These are phyloP conservation scores for Cinclus mexicanus DNA, from an alignment of 2,113 vertebrate genomes.

Conservation along the genomic window DNA sequence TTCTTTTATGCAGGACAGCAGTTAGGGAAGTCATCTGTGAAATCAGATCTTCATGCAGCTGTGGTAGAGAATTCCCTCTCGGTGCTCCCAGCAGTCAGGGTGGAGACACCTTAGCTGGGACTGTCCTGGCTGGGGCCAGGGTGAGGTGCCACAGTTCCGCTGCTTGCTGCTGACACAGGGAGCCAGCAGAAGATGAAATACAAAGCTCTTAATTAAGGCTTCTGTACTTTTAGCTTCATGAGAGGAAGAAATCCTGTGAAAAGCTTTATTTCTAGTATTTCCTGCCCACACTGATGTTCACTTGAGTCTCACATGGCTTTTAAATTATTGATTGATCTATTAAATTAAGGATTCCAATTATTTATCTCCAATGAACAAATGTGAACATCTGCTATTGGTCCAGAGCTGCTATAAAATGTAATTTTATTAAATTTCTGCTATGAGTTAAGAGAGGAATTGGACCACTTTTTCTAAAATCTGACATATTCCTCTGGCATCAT, in stretches of 20 bases:
- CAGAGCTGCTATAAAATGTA: not conserved
- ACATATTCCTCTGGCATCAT: not conserved
- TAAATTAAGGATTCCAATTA: not conserved
- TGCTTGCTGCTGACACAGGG: not conserved
- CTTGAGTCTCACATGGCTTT: not conserved
- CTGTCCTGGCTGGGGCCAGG: not conserved
- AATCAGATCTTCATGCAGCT: not conserved
- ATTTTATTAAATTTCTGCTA: not conserved
- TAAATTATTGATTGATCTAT: not conserved
- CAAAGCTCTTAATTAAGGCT: not conserved
- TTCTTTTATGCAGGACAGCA: not conserved
- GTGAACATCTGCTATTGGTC: not conserved
- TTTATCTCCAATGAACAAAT: not conserved
- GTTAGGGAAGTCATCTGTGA: not conserved
- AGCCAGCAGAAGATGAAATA: not conserved
- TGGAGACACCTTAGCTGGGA: not conserved
- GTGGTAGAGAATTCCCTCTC: not conserved
- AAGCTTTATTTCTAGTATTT: not conserved
- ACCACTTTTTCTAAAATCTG: not conserved
- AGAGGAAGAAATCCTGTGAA: not conserved
- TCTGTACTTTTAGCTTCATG: not conserved
- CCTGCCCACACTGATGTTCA: not conserved
- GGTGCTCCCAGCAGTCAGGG: not conserved
- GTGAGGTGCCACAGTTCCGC: not conserved
- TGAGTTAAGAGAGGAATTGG: not conserved